Base-by-base conservation (phyloP, 23 tunicate species). In the Clavelina lepadiformis region DNA sequence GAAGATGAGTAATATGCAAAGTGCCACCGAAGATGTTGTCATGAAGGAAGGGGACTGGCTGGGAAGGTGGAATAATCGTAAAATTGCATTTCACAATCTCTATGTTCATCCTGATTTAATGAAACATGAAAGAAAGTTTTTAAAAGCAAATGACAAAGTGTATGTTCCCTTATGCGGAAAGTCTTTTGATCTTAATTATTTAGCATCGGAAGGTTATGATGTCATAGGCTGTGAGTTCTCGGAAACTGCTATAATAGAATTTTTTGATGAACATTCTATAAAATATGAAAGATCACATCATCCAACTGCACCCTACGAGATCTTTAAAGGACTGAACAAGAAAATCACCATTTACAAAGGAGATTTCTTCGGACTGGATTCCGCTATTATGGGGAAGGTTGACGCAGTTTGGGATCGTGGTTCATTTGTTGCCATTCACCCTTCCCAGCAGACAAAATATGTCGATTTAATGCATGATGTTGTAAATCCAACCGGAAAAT, bases 101-200 rank as follows among this genome's bases (percentile, higher is more conserved):
- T 18, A n/a, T 26, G 59, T 53, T 13, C 18, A 41, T 53, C 22
- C 59, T 26, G 6, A 26, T 6, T 20, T 53, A 26, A 53, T 53
- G 6, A 11, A 20, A 15, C 22, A 18, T 20, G 59, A 53, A 15
- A n/a, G 6, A 26, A 53, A 11, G 22, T 22, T 20, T 20, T 53
- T 53, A 15, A 15, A 11, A 11, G 3, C 33, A 23, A 46, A 66
- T 46, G 5, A 20, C 29, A 35, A 62, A 24, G 71, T 86, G 32
- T 91, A 56, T 37, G 37, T 88, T 35, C 83, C 80, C 5, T 22
- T 91, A 3, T 91, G 98, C 64, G 98, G 98, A 1, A 91, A 91
- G 58, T 25, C 98, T 19, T 45, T 82, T 28, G 98, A 91, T 65
- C 28, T 91, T 26, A 55, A 45, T 0, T 91, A 77, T 51, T 33